These are phyloP conservation scores for Dipodomys merriami DNA, from an alignment of 2,113 vertebrate genomes.

Conservation along the genomic window DNA sequence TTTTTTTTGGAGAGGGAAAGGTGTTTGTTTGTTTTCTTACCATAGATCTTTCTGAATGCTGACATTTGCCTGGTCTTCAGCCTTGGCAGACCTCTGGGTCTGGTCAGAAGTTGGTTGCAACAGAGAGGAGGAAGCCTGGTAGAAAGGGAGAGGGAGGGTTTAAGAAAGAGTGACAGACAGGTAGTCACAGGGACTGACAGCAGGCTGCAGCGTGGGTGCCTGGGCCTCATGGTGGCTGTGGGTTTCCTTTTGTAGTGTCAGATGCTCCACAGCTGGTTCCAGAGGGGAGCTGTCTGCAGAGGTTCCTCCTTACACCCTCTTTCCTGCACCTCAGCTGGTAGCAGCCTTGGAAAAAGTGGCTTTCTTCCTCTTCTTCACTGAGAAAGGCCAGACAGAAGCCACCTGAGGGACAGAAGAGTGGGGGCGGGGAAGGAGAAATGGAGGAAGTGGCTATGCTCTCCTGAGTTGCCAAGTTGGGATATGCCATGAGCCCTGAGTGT, in stretches of 20 bases:
- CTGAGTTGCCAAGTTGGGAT: background rate
- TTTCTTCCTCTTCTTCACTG: slow-evolving; percentile 34
- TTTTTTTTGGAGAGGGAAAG: slow-evolving; percentile 20
- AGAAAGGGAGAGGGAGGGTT: background rate
- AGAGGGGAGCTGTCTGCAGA: background rate
- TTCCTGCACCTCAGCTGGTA: background rate
- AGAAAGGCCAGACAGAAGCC: slow-evolving; percentile 12
- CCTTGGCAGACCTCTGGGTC: background rate
- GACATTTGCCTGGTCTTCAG: background rate
- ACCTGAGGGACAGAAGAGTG: background rate
- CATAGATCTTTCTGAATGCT: background rate
- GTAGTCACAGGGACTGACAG: background rate
- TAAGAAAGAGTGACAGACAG: background rate
- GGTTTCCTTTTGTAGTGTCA: slow-evolving; percentile 71
- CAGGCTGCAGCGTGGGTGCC: background rate
- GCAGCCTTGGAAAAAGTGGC: slow-evolving; percentile 30
- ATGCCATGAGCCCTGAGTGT: background rate
- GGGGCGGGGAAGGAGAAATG: background rate
- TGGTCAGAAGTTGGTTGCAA: background rate
- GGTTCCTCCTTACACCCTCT: slow-evolving; percentile 7
- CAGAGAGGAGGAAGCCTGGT: background rate
- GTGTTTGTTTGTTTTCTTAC: background rate
- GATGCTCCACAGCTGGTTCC: slow-evolving; percentile 19
- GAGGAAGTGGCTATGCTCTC: slow-evolving; percentile 37
- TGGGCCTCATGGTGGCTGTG: slow-evolving; percentile 40